Percentiles rank a stretch among this genome's conserved stretches.
These are phyloP conservation scores for cat (Felis catus) DNA, from an alignment of 2,113 vertebrate species.

Conservation along the genomic window F.catus_Fca126_mat1.0 CM031413.1:42227001-42227500, in stretches of 20 bases:
- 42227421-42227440: slow-evolving; percentile 57
- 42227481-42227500: background rate
- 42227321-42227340: background rate
- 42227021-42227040: slow-evolving; percentile 15
- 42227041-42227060: background rate
- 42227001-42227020: background rate
- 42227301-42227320: slow-evolving; percentile 50
- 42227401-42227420: slow-evolving; percentile 39
- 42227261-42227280: slow-evolving; percentile 72
- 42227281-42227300: slow-evolving; percentile 79
- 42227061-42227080: background rate
- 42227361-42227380: slow-evolving; percentile 27
- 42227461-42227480: slow-evolving; percentile 12
- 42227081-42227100: slow-evolving; percentile 41
- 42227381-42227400: slow-evolving; percentile 60
- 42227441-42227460: slow-evolving; percentile 64
- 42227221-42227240: slow-evolving; percentile 58
- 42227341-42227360: slow-evolving; percentile 41
- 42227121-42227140: background rate
- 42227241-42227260: slow-evolving; percentile 71
- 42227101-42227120: slow-evolving; percentile 48
- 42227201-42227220: slow-evolving; percentile 74
- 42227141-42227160: slow-evolving; percentile 63
- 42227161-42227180: slow-evolving; percentile 15
- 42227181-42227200: slow-evolving; percentile 50